These are phyloP conservation scores for Ditula angustiorana DNA, from an alignment of 2,888 invertebrate species.

Conservation along the genomic window DNA sequence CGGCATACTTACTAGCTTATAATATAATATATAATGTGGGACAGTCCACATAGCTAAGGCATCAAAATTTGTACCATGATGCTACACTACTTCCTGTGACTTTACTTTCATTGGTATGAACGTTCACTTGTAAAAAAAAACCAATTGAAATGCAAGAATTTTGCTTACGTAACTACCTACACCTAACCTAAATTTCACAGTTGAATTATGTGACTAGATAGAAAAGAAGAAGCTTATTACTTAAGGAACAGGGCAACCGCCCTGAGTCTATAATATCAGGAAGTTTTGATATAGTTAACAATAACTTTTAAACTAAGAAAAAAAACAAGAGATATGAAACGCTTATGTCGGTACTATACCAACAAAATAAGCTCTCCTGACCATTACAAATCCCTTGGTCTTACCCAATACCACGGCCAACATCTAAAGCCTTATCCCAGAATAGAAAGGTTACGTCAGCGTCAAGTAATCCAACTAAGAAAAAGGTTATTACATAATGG, in stretches of 20 bases:
- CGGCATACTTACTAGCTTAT: constrained; percentile 58
- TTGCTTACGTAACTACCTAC: background rate
- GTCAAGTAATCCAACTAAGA: constrained; percentile 68
- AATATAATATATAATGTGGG: constrained; percentile 58
- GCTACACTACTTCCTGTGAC: constrained; percentile 51
- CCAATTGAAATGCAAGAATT: background rate
- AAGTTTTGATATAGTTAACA: too few species aligned
- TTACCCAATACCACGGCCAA: constrained; percentile 20
- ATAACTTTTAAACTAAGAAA: too few species aligned
- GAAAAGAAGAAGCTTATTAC: too few species aligned
- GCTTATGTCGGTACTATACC: background rate
- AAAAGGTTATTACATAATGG: constrained; percentile 82
- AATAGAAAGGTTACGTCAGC: constrained; percentile 45
- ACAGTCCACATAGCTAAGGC: constrained; percentile 53
- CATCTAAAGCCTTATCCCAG: constrained; percentile 27
- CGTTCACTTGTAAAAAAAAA: background rate
- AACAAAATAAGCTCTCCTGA: background rate
- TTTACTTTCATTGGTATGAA: constrained; percentile 58
- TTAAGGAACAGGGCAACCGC: too few species aligned
- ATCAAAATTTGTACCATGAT: constrained; percentile 56
- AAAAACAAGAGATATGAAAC: too few species aligned
- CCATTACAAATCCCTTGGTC: too few species aligned
- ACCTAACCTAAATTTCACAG: background rate
- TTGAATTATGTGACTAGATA: too few species aligned
- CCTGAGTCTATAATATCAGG: too few species aligned